Percentiles rank a stretch among this genome's conserved stretches.
phyloP scores from a whole-genome alignment of 1,140 invertebrate species.

The Drosophila novamexicana region DNA sequence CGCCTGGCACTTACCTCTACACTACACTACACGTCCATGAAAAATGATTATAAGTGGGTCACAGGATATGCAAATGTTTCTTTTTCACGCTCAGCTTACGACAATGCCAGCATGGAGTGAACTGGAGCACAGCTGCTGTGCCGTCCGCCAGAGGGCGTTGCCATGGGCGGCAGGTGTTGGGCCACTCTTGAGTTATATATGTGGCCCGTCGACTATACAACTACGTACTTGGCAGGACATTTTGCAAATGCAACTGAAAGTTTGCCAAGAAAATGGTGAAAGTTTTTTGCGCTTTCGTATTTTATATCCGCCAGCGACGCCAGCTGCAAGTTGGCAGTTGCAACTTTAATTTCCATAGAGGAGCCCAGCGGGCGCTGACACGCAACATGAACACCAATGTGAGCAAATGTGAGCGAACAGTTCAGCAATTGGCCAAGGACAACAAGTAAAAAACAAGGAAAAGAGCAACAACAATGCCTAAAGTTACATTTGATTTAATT shows the following conservation, averaged over 20 bases:
- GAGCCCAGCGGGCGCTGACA: slow-evolving; percentile 11
- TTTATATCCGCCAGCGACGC: slow-evolving; percentile 44
- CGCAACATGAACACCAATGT: neutral
- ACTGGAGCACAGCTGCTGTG: slow-evolving; percentile 51
- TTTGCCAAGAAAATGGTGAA: slow-evolving; percentile 78
- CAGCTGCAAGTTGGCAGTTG: slow-evolving; percentile 34
- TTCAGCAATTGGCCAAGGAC: slow-evolving; percentile 31
- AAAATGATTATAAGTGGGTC: slow-evolving; percentile 82
- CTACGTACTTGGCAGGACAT: slow-evolving; percentile 61
- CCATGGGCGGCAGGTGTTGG: slow-evolving; percentile 26
- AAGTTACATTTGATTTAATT: slow-evolving; percentile 54
- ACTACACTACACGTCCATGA: slow-evolving; percentile 63
- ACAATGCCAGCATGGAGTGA: slow-evolving; percentile 21
- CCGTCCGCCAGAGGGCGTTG: slow-evolving; percentile 53
- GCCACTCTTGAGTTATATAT: slow-evolving; percentile 60
- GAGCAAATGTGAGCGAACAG: slow-evolving; percentile 14
- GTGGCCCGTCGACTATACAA: slow-evolving; percentile 37
- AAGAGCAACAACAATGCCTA: slow-evolving; percentile 12
- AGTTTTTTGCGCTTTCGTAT: slow-evolving; percentile 62
- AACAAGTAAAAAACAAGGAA: slow-evolving; percentile 12
- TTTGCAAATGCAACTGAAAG: slow-evolving; percentile 76
- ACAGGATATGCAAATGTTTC: slow-evolving; percentile 83
- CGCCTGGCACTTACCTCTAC: slow-evolving; percentile 16
- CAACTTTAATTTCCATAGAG: slow-evolving; percentile 51
- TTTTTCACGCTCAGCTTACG: slow-evolving; percentile 75